Base-by-base conservation (phyloP, 2,888 invertebrate species). In the Lasioglossum oenotherae region DNA sequence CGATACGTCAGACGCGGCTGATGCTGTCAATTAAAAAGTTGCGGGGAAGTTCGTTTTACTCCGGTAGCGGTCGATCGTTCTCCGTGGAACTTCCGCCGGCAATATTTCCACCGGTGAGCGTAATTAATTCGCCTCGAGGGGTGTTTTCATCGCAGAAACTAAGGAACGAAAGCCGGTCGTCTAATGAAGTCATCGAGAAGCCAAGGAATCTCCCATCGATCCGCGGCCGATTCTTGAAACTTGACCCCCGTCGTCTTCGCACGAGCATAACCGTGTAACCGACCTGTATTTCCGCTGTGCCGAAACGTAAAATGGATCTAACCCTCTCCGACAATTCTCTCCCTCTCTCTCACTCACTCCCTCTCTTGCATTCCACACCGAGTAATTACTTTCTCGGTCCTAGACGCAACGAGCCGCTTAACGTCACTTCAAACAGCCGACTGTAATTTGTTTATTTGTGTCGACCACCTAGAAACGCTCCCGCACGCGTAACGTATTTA, bases 1-100 rank as follows among this genome's bases (percentile, higher is more conserved):
- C 85, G 84, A 87, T 83, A 78, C 81, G 73, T 85, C 84, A 82
- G 71, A 41, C 57, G 73, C 44, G 74, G n/a, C 53, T 67, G 80
- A 80, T 57, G 53, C 80, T 85, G 88, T 86, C 86, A 87, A 86
- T 88, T 89, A 88, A 87, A 86, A 89, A 88, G 46, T 38, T 86
- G 41, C 38, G 23, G 31, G 6, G 74, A 69, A 74, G n/a, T 78
- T 79, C 46, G 53, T 23, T 72, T n/a, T 16, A 23, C n/a, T 16
- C 2, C 46, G 44, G 46, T 8, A 14, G 44, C 46, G 44, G 74
- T 46, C 79, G 74, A 74, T 74, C 67, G 69, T 74, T 71, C 77
- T 74, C n/a, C 67, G 53, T 67, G 23, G 64, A 69, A 73, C 81
- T 74, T 60, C 27, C 41, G 14, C 16, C 35, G 64, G 53, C 38